Percentiles rank a stretch among this genome's conserved stretches.
Conservation (phyloP, 2,113 vertebrate genomes). For the Oreochromis niloticus region DNA sequence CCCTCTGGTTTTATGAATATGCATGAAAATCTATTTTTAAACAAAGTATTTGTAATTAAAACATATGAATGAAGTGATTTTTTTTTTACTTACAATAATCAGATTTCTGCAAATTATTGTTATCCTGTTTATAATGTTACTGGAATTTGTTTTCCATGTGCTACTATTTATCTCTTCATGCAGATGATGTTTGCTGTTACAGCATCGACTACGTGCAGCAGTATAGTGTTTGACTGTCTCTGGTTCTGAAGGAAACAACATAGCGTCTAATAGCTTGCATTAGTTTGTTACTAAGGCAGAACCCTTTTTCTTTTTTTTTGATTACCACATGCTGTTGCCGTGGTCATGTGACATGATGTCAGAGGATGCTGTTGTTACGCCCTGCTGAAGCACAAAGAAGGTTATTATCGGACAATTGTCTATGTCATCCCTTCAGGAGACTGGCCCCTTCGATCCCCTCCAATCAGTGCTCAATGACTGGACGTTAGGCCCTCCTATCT, state of each 20-base stretch:
- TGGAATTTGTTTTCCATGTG: background rate
- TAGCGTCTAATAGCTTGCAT: background rate
- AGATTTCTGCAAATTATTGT: background rate
- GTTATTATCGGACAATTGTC: slow-evolving; percentile 32
- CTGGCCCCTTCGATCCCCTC: background rate
- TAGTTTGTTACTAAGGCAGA: background rate
- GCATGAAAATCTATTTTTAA: background rate
- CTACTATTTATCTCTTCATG: background rate
- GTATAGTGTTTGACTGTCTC: background rate
- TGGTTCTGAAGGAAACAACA: background rate
- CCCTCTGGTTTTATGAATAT: background rate
- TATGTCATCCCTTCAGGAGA: slow-evolving; percentile 1
- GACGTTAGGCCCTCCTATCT: background rate
- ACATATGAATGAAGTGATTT: background rate
- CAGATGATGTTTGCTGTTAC: background rate
- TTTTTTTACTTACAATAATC: background rate
- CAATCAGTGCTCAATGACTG: background rate
- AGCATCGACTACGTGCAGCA: background rate
- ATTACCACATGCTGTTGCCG: slow-evolving; percentile 19
- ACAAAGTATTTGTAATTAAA: background rate
- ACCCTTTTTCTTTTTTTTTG: slow-evolving; percentile 26
- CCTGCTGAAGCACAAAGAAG: slow-evolving; percentile 34
- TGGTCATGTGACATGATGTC: slow-evolving; percentile 56
- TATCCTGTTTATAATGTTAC: background rate
- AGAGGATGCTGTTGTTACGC: slow-evolving; percentile 42